Evolutionary conservation across 2,888 invertebrate species (phyloP).

Genomic region (Sarcophaga variegata): DNA sequence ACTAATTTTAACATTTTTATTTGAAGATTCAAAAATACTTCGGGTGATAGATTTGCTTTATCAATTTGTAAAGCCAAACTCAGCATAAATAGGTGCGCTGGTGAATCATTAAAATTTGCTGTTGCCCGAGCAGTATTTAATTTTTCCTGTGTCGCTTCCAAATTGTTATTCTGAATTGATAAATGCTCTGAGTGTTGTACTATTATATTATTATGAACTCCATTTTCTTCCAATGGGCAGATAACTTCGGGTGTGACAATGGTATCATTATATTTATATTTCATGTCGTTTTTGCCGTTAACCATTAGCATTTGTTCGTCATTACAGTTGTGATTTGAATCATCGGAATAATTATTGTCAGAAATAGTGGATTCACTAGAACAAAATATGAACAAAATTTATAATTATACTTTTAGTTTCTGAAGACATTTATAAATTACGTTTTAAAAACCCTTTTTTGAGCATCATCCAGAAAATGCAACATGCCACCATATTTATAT

Average conservation of each 20-base stretch:
- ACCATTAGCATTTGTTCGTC: neutral
- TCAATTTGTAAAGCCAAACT: constrained; percentile 14
- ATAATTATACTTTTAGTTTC: too few species aligned
- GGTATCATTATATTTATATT: neutral
- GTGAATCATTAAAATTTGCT: neutral
- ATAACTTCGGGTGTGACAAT: neutral
- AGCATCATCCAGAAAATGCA: neutral
- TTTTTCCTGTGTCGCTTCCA: too few species aligned
- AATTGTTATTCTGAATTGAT: neutral
- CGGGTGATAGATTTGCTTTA: neutral
- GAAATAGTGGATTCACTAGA: neutral
- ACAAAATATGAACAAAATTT: neutral
- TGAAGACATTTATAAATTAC: neutral
- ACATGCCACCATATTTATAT: neutral
- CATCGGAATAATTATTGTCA: neutral
- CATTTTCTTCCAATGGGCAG: too few species aligned
- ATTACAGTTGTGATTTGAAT: neutral
- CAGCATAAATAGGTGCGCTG: constrained; percentile 7
- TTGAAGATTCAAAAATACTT: constrained; percentile 14
- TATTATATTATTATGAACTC: too few species aligned
- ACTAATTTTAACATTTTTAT: constrained; percentile 8
- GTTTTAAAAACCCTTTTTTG: neutral
- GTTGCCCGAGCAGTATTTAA: too few species aligned
- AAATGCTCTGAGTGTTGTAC: too few species aligned
- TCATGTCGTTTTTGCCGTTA: neutral